phyloP scores from a whole-genome alignment of 2,797 vertebrate genomes.

The Neosilurus hyrtlii region DNA sequence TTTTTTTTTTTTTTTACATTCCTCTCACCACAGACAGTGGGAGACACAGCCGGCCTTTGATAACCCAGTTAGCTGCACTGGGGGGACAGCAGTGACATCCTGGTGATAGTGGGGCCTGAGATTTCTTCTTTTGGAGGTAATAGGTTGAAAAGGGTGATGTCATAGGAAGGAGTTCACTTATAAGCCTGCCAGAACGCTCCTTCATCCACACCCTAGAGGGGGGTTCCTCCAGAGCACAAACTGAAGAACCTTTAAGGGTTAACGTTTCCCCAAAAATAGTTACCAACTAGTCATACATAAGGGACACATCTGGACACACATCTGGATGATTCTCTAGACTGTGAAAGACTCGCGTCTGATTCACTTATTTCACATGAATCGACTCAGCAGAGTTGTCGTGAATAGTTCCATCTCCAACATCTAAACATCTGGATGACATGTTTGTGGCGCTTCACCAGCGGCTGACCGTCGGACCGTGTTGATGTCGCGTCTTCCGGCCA shows the following conservation, averaged over 20 bases:
- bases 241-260: not conserved
- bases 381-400: not conserved
- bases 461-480: not conserved
- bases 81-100: too few relatives aligned
- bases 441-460: not conserved
- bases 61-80: too few relatives aligned
- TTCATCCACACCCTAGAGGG: too few relatives aligned
- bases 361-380: constrained; percentile 10
- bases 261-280: not conserved
- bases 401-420: not conserved
- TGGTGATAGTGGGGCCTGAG: not conserved
- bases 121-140: not conserved
- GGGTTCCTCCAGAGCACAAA: not conserved
- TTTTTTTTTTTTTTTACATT: too few relatives aligned
- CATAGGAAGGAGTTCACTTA: not conserved
- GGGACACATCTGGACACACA: not conserved
- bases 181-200: not conserved
- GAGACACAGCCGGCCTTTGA: too few relatives aligned
- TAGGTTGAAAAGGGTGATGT: not conserved
- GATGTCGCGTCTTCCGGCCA: not conserved
- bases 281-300: not conserved
- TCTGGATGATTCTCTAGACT: not conserved
- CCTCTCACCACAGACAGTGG: too few relatives aligned
- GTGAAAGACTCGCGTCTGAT: not conserved
- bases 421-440: not conserved